A percentile compares a stretch with the other conserved stretches of the same genome.
Evolutionary conservation across 2,113 vertebrate genomes (phyloP).

Genomic region (Bothrops jararaca): DNA sequence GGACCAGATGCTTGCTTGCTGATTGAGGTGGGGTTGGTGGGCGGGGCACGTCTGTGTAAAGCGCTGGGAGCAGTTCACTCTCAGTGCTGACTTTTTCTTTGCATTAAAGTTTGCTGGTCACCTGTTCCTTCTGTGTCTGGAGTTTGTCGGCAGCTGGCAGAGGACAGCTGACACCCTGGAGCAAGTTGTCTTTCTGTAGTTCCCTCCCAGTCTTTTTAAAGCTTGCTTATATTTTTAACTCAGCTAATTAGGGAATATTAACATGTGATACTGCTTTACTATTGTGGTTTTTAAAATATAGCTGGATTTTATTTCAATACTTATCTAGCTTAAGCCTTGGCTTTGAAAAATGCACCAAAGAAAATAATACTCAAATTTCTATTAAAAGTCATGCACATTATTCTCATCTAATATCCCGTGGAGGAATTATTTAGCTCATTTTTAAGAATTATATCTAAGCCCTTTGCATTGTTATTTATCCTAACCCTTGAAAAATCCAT

Average conservation of each 20-base stretch:
- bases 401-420: not conserved
- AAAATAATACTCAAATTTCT: constrained; percentile 10
- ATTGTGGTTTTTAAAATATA: constrained; percentile 60
- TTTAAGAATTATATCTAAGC: not conserved
- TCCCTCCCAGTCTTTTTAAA: not conserved
- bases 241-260: constrained; percentile 71
- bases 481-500: not conserved
- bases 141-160: too few species aligned
- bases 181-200: constrained; percentile 64
- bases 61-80: too few species aligned
- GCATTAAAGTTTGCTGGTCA: too few species aligned
- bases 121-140: too few species aligned
- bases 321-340: constrained; percentile 3
- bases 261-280: constrained; percentile 54
- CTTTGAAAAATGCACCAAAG: not conserved
- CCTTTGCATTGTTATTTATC: not conserved
- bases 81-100: too few species aligned
- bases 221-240: constrained; percentile 64
- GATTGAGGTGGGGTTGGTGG: too few species aligned
- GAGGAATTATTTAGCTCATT: not conserved
- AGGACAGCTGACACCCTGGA: too few species aligned
- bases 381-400: constrained; percentile 20
- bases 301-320: constrained; percentile 4
- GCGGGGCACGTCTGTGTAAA: too few species aligned
- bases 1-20: too few species aligned